These are phyloP conservation scores for Neelides sp. DNA, from an alignment of 1,140 invertebrate genomes.

Conservation along the genomic window DNA sequence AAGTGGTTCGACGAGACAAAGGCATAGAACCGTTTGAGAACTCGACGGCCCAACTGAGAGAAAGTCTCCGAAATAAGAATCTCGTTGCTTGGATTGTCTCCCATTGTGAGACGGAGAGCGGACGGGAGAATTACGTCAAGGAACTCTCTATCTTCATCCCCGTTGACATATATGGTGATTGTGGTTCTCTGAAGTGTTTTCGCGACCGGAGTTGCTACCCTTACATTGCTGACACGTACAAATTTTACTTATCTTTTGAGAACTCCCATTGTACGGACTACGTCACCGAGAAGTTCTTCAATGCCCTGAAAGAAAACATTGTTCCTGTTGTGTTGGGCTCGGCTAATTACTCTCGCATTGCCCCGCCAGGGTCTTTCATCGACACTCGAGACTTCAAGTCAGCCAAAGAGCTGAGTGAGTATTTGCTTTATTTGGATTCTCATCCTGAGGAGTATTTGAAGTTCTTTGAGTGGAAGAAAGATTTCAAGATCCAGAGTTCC, in stretches of 20 bases:
- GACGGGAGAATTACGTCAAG: conserved; percentile 38
- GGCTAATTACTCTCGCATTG: conserved; percentile 34
- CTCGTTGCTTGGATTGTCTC: conserved; percentile 41
- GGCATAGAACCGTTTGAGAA: not conserved
- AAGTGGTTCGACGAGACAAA: conserved; percentile 1
- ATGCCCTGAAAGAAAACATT: conserved; percentile 17
- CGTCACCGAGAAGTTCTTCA: conserved; percentile 37
- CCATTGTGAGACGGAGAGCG: conserved; percentile 39
- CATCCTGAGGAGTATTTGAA: conserved; percentile 32
- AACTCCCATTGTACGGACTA: conserved; percentile 37
- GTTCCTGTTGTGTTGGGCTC: conserved; percentile 31
- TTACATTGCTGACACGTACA: conserved; percentile 31
- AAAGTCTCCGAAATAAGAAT: conserved; percentile 26
- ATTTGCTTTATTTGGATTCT: conserved; percentile 32
- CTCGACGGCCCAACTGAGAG: not conserved
- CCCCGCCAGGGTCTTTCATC: conserved; percentile 37
- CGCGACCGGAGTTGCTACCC: conserved; percentile 2
- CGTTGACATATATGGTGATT: conserved; percentile 46
- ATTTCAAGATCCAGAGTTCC: too few species aligned
- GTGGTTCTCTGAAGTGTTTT: conserved; percentile 32
- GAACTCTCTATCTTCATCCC: conserved; percentile 38
- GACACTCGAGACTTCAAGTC: conserved; percentile 33
- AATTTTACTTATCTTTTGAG: conserved; percentile 37
- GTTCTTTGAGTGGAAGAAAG: conserved; percentile 35
- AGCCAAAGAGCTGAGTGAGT: conserved; percentile 33